A percentile compares a stretch with the other conserved stretches of the same genome.
Conservation (phyloP, 1,140 invertebrate species). For the Camponotus floridanus region DNA sequence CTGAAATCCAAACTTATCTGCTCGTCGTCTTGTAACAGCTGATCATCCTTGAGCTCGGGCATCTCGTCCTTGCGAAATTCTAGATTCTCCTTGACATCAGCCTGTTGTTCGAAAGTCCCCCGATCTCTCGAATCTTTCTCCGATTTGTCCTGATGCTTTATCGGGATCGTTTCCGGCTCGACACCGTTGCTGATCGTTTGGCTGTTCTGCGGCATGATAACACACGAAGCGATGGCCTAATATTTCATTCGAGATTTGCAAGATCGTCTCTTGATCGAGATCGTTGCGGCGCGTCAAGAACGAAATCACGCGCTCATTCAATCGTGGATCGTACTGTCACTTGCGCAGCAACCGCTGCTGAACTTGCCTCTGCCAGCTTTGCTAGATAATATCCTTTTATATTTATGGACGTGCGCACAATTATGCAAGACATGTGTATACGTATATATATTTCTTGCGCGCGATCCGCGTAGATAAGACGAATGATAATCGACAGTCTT, state of each 20-base stretch:
- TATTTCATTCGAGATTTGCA: background rate
- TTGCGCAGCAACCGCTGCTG: background rate
- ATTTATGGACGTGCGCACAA: background rate
- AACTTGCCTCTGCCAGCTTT: conserved; percentile 3
- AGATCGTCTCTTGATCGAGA: background rate
- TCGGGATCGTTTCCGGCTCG: background rate
- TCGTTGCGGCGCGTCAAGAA: conserved; percentile 11
- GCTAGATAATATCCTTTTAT: conserved; percentile 54
- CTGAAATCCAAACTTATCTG: conserved; percentile 83
- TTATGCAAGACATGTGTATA: background rate
- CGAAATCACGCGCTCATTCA: conserved; percentile 14
- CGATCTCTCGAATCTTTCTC: background rate
- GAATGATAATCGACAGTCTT: background rate
- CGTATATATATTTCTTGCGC: background rate
- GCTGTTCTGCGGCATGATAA: conserved; percentile 61
- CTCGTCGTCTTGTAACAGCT: conserved; percentile 81
- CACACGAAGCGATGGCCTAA: background rate
- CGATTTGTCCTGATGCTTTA: background rate
- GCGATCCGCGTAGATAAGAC: background rate
- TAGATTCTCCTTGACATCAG: conserved; percentile 51
- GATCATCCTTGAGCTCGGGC: conserved; percentile 75
- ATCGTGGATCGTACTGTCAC: conserved; percentile 3
- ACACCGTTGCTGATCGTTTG: background rate
- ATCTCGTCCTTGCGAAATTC: conserved; percentile 42
- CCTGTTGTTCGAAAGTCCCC: background rate